Percentiles rank a stretch among this genome's conserved stretches.
These are phyloP conservation scores for Cephus sareptanus DNA, from an alignment of 2,888 invertebrate genomes.

Conservation along the genomic window DNA sequence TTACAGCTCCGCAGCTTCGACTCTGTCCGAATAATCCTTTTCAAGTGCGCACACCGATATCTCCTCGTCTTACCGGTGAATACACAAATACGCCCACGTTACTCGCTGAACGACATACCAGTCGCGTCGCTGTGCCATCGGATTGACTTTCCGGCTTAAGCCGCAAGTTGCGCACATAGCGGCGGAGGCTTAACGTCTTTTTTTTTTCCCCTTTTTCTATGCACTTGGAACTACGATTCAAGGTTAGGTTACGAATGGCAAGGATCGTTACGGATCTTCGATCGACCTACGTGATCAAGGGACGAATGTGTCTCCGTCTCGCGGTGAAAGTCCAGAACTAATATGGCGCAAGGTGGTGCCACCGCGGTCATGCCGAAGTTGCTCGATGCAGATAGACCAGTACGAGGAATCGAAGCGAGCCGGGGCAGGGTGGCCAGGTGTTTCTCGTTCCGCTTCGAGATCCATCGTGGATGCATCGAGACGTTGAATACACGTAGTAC, in stretches of 20 bases:
- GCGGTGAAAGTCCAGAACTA: background rate
- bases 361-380: background rate
- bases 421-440: background rate
- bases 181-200: background rate
- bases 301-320: background rate
- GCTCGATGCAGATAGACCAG: background rate
- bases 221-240: background rate
- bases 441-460: conserved; percentile 2
- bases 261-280: background rate
- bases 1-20: background rate
- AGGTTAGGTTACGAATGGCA: background rate
- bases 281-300: background rate
- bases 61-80: background rate
- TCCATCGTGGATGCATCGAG: background rate
- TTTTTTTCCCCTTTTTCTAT: background rate
- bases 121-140: background rate
- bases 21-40: background rate
- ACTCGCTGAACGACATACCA: background rate
- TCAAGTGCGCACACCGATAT: background rate
- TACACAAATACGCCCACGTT: background rate
- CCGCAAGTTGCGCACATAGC: background rate
- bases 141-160: background rate
- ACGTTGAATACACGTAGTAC: conserved; percentile 36
- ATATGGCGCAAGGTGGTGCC: background rate
- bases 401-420: background rate